Percentiles rank a stretch among this genome's conserved stretches.
Evolutionary conservation across 2,797 vertebrate genomes (phyloP).

Genomic region (Myotis pilosus): DNA sequence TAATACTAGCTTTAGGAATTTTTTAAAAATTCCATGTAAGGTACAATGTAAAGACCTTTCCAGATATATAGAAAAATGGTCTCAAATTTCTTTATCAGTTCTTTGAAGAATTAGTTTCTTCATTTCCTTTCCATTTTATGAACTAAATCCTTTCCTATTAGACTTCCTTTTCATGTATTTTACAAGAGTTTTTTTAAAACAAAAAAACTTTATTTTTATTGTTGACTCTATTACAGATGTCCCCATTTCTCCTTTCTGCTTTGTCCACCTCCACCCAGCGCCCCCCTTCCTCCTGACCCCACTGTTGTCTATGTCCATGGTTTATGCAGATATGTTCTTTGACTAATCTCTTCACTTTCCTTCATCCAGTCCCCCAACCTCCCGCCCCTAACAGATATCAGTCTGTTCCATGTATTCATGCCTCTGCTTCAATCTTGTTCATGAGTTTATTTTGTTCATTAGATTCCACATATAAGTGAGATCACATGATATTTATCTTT

Average conservation of each 20-base stretch:
- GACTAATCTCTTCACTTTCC: not conserved
- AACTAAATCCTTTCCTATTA: constrained; percentile 14
- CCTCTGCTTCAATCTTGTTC: not conserved
- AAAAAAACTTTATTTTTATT: not conserved
- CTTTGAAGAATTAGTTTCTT: not conserved
- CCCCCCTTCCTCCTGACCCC: not conserved
- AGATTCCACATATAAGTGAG: not conserved
- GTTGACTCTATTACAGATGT: not conserved
- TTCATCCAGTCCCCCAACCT: not conserved
- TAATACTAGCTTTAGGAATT: not conserved
- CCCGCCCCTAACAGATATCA: too few species aligned
- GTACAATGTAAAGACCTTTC: constrained; percentile 8
- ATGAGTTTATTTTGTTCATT: not conserved
- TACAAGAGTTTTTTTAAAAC: not conserved
- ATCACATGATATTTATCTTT: not conserved
- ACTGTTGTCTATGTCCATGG: not conserved
- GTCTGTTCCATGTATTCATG: not conserved
- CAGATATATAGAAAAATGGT: not conserved
- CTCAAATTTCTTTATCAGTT: constrained; percentile 32
- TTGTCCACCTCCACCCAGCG: not conserved
- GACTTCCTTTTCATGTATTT: constrained; percentile 20
- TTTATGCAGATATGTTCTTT: not conserved
- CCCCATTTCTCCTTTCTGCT: not conserved
- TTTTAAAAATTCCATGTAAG: not conserved
- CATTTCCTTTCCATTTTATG: constrained; percentile 15